Evolutionary conservation across 1,140 invertebrate species (phyloP).

Genomic region (Drosophila cardini): DNA sequence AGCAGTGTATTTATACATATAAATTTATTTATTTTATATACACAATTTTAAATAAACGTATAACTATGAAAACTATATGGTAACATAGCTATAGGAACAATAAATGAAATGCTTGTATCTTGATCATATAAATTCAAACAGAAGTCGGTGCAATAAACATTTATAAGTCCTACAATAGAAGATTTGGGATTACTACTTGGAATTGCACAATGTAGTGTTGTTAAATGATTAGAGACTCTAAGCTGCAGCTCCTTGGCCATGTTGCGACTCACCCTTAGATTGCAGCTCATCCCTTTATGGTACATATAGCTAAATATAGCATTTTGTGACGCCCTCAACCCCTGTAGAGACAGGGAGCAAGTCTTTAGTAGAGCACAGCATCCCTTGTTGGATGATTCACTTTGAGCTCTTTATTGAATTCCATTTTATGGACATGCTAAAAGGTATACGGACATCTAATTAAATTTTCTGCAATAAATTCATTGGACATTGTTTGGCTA

Average conservation of each 20-base stretch:
- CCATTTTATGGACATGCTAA: slow-evolving; percentile 72
- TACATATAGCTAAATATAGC: background rate
- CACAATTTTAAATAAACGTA: no score
- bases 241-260: background rate
- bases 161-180: slow-evolving; percentile 33
- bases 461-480: slow-evolving; percentile 69
- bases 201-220: slow-evolving; percentile 42
- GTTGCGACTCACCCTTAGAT: background rate
- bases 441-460: slow-evolving; percentile 61
- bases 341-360: slow-evolving; percentile 23
- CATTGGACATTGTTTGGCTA: slow-evolving; percentile 61
- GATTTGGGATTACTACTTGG: slow-evolving; percentile 7
- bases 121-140: slow-evolving; percentile 28
- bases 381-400: slow-evolving; percentile 57
- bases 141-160: slow-evolving; percentile 42
- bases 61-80: no score
- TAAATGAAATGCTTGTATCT: background rate
- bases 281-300: slow-evolving; percentile 27
- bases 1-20: no score
- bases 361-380: slow-evolving; percentile 21
- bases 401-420: slow-evolving; percentile 59
- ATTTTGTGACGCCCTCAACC: slow-evolving; percentile 54
- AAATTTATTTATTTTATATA: no score
- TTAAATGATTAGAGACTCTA: slow-evolving; percentile 47
- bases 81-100: no score